These are phyloP conservation scores for Conchocele bisecta DNA, from an alignment of 2,888 invertebrate species.

Conservation along the genomic window DNA sequence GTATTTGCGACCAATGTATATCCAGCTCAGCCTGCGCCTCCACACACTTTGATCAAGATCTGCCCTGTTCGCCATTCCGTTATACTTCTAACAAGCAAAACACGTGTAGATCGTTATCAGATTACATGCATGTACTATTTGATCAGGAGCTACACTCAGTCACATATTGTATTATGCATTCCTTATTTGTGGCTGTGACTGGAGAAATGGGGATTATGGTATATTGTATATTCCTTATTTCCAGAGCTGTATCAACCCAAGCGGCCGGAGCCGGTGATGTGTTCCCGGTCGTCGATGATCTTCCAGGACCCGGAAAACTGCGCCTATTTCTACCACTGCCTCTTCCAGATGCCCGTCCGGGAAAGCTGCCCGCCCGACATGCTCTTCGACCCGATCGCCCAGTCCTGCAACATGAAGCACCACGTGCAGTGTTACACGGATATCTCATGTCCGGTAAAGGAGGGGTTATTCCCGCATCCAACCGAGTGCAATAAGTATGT, in stretches of 20 bases:
- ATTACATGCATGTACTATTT: too few species aligned
- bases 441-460: constrained; percentile 56
- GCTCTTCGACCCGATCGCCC: constrained; percentile 63
- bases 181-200: too few species aligned
- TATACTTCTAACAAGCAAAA: too few species aligned
- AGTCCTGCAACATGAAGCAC: constrained; percentile 66
- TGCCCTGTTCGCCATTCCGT: too few species aligned
- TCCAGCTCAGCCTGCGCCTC: too few species aligned
- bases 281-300: constrained; percentile 75
- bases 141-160: background rate
- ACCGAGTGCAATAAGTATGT: constrained; percentile 61
- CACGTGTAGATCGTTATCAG: too few species aligned
- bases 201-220: too few species aligned
- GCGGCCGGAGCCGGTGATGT: constrained; percentile 56
- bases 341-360: constrained; percentile 56
- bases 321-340: constrained; percentile 66
- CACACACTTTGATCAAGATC: too few species aligned
- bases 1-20: too few species aligned
- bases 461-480: constrained; percentile 64
- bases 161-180: background rate
- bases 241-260: constrained; percentile 60
- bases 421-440: constrained; percentile 64
- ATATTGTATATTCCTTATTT: constrained; percentile 2
- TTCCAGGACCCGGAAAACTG: constrained; percentile 67
- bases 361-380: constrained; percentile 61